Evolutionary conservation across 2,113 vertebrate species (phyloP), one percentile per base, ranked within the genome.

Genomic region (Mus pahari): DNA sequence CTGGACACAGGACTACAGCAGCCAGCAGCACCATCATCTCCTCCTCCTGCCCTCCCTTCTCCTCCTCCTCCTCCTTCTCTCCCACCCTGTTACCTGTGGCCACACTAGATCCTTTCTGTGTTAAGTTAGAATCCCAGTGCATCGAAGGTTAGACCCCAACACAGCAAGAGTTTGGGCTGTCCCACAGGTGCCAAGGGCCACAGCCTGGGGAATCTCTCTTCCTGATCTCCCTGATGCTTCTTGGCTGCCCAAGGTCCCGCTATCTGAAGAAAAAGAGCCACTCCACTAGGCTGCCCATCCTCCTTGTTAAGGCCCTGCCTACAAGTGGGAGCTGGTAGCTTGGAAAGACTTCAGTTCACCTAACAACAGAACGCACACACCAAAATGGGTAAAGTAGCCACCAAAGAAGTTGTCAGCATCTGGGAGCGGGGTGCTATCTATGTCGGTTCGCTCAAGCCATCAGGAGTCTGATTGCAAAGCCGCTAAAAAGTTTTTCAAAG

Each of bases 381-480:
- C 42, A 13, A 81, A 33, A 3, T 58, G 20, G 68, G 31, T 42
- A 96, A 92, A 97, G 97, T 45, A 94, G 60, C 94, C 97, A 86
- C 96, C 95, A 89, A 89, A 87, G 86, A 98, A 96, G 66, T 71
- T 96, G 45, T 87, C 42, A 60, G 42, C 92, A 96, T 66, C 45
- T 8, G 5, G 39, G 28, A 31, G 64, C 78, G 50, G n/a, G 22
- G 48, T 94, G 89, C 31, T 45, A 45, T 48, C 95, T 89, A 19
- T 62, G 90, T 97, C 93, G 94, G 62, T 78, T 97, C 79, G 93
- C 95, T 92, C 88, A 97, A 81, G 86, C 97, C 83, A 95, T 16
- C 31, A 79, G 74, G 78, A 97, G 13, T 78, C 96, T 2, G 66
- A 91, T 88, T 98, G 94, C 94, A 98, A 90, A 96, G 94, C 58